Conservation (phyloP, 2,113 vertebrate genomes). For the Fregata magnificens region DNA sequence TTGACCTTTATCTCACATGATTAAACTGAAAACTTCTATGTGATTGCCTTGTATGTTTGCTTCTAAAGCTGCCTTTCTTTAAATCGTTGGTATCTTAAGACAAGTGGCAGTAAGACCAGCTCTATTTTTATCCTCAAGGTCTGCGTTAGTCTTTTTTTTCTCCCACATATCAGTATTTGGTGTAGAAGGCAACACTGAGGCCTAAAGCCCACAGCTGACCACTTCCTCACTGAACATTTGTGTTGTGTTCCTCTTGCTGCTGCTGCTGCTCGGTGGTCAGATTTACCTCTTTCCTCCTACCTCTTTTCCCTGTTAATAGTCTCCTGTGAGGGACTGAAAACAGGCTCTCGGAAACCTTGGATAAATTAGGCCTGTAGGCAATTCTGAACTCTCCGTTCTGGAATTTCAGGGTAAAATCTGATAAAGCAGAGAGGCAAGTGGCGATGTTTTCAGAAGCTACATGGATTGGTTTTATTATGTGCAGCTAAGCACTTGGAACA, state of each 20-base stretch:
- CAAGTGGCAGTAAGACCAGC: not conserved
- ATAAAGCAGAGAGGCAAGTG: not conserved
- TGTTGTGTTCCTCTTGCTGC: not conserved
- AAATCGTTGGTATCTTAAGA: not conserved
- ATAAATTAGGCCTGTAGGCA: not conserved
- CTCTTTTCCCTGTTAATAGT: not conserved
- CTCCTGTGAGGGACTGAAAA: constrained; percentile 1
- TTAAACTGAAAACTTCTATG: not conserved
- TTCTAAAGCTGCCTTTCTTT: not conserved
- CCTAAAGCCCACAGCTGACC: not conserved
- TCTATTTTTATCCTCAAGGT: not conserved
- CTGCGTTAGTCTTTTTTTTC: not conserved
- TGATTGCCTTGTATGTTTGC: not conserved
- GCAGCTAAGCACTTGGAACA: constrained; percentile 8
- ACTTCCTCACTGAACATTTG: not conserved
- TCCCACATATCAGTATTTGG: not conserved
- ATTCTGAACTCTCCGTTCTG: not conserved
- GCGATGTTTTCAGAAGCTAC: not conserved
- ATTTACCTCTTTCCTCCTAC: not conserved
- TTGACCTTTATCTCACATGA: not conserved
- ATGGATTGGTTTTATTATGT: not conserved
- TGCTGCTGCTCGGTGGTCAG: not conserved
- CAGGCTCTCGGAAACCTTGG: not conserved
- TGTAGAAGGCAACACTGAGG: not conserved
- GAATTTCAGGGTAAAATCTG: constrained; percentile 15